Evolutionary conservation across 2,888 invertebrate species (phyloP), one percentile per base, ranked within the genome.

Genomic region (Scaptomyza parva): DNA sequence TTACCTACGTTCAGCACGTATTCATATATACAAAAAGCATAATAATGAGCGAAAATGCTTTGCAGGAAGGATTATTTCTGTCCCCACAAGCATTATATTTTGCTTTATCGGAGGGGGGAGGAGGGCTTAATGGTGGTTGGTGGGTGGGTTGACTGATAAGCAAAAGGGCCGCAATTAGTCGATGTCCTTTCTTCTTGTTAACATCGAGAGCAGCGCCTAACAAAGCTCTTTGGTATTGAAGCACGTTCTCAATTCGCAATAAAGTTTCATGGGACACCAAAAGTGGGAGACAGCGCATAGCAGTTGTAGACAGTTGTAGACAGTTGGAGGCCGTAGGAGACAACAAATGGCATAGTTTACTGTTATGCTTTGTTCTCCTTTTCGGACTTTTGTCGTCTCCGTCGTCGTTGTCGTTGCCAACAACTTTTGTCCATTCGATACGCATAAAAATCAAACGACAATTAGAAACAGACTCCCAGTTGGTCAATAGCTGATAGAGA

Each of bases 371-470:
- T 63, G 57, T 57, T 33, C 40, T 40, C 44, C 33, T 35, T 35
- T 12, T 37, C 2, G n/a, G 39, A 2, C n/a, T 44, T 8, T 30
- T n/a, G 14, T 9, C 12, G n/a, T 39, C n/a, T n/a, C n/a, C n/a
- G n/a, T n/a, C n/a, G n/a, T n/a, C n/a, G n/a, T n/a, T n/a, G n/a
- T n/a, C 14, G 12, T 33, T 35, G 22, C 14, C 11, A 24, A 28
- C 52, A 70, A 59, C 62, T 73, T 85, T 71, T 53, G 43, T 55
- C 44, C 81, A 77, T 86, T 82, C 88, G 86, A 82, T 81, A 82
- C 88, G 86, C 73, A 82, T 71, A 73, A 73, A 86, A 84, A 84
- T 84, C 88, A 84, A 88, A 86, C 77, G 73, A 88, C 84, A 84
- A 84, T 84, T 84, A 84, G 84, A 77, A 77, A 64, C 77, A 83